A percentile compares a stretch with the other conserved stretches of the same genome.
These are phyloP conservation scores for Ischnura elegans DNA, from an alignment of 2,888 invertebrate species.

Conservation along the genomic window DNA sequence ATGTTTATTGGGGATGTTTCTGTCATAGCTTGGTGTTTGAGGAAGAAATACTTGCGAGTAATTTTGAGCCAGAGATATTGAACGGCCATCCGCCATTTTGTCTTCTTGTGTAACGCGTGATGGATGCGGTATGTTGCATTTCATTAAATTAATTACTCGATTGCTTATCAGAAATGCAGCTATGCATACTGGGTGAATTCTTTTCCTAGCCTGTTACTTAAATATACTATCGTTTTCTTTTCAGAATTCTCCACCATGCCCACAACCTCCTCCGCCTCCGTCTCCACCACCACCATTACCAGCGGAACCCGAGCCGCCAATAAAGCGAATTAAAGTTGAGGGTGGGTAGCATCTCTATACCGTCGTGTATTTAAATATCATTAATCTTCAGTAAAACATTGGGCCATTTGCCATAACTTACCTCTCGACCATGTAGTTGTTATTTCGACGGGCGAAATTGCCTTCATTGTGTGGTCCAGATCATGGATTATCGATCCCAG, in stretches of 20 bases:
- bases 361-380: background rate
- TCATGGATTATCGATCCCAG: slow-evolving; percentile 60
- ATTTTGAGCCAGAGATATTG: slow-evolving; percentile 28
- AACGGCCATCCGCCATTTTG: slow-evolving; percentile 61
- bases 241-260: slow-evolving; percentile 51
- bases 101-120: slow-evolving; percentile 37
- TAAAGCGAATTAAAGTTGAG: slow-evolving; percentile 70
- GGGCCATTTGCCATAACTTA: slow-evolving; percentile 60
- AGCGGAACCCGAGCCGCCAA: slow-evolving; percentile 69
- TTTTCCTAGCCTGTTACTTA: background rate
- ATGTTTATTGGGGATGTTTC: slow-evolving; percentile 13
- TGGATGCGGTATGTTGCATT: slow-evolving; percentile 32
- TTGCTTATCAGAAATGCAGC: background rate
- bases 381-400: background rate
- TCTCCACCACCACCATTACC: slow-evolving; percentile 68
- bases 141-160: background rate
- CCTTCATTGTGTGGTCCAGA: slow-evolving; percentile 39
- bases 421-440: slow-evolving; percentile 41
- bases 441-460: slow-evolving; percentile 37
- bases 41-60: background rate
- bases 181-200: background rate
- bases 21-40: background rate
- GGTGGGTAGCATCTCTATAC: slow-evolving; percentile 68
- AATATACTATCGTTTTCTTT: slow-evolving; percentile 32
- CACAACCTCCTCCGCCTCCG: slow-evolving; percentile 69